phyloP scores from a whole-genome alignment of 1,140 invertebrate species.

The Eubasilissa regina region DNA sequence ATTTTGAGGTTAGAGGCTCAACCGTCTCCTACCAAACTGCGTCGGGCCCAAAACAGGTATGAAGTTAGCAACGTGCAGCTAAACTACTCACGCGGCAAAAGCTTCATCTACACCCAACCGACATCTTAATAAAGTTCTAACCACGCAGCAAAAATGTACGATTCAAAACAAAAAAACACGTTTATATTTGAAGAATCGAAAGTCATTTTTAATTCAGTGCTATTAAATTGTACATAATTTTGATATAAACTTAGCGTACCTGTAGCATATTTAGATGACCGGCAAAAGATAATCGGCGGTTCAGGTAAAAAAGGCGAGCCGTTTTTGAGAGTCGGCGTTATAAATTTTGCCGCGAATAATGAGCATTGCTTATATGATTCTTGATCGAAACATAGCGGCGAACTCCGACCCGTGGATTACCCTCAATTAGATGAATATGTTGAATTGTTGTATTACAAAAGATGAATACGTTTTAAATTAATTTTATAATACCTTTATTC shows the following conservation, averaged over 20 bases:
- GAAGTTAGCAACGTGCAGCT: slow-evolving; percentile 13
- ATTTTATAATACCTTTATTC: no score
- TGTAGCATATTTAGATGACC: not conserved
- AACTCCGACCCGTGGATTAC: slow-evolving; percentile 20
- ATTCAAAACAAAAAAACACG: not conserved
- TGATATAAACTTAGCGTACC: not conserved
- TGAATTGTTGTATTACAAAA: no score
- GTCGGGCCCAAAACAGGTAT: slow-evolving; percentile 27
- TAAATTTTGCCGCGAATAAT: slow-evolving; percentile 27
- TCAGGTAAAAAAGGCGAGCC: slow-evolving; percentile 32
- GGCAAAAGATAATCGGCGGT: slow-evolving; percentile 13
- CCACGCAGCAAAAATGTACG: not conserved
- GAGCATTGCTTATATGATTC: slow-evolving; percentile 1
- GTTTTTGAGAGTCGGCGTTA: slow-evolving; percentile 1
- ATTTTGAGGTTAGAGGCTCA: slow-evolving; percentile 29
- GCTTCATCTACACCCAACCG: not conserved
- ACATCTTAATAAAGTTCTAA: not conserved
- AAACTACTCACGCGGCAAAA: slow-evolving; percentile 15
- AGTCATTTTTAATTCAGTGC: not conserved
- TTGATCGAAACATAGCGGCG: not conserved
- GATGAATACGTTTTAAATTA: no score
- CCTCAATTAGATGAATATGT: not conserved
- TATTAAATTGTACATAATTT: not conserved
- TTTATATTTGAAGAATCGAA: not conserved
- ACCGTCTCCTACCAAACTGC: slow-evolving; percentile 12